Base-by-base conservation (phyloP, 2,113 vertebrate genomes). In the Oplegnathus fasciatus region DNA sequence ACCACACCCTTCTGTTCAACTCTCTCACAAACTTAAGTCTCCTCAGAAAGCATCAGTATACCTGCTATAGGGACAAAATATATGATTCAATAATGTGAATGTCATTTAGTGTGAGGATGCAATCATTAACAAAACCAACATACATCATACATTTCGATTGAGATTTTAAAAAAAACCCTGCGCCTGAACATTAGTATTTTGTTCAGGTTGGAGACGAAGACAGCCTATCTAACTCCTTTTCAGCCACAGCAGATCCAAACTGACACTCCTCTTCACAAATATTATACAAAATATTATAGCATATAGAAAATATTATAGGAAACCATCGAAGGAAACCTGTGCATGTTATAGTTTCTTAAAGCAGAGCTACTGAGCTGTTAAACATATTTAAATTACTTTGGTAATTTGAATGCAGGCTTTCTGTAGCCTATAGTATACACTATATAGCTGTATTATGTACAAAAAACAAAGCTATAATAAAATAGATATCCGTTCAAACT, bases 1-100 rank as follows among this genome's bases (percentile, higher is more conserved):
- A 72, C 73, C 70, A 44, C 78, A 62, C 81, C 82, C 60, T 58
- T 57, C 24, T 66, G 37, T 32, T 77, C 54, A 76, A 67, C 50
- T 75, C 73, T 58, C 61, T 37, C 86, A 50, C 62, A 72, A 67
- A 74, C 34, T 62, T 65, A 46, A 22, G 14, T 28, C 0, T 46
- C 22, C 62, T 82, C 34, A 78, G n/a, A 58, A 57, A 70, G 44
- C 70, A 55, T 55, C 22, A 1, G 24, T 44, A 73, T 9, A 58
- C 46, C 79, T 76, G 55, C 60, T 13, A 32, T 37, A 40, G 18
- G 75, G 7, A 8, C n/a, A 20, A 4, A 70, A 4, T 34, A 18
- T 40, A 30, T 40, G 6, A 30, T 48, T 54, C 20, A 62, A 18
- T 28, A 9, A 52, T 17, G 1, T 75, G 62, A 3, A 74, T 24